A percentile compares a stretch with the other conserved stretches of the same genome.
Conservation (phyloP, 2,888 invertebrate genomes). For the Odiellus spinosus region DNA sequence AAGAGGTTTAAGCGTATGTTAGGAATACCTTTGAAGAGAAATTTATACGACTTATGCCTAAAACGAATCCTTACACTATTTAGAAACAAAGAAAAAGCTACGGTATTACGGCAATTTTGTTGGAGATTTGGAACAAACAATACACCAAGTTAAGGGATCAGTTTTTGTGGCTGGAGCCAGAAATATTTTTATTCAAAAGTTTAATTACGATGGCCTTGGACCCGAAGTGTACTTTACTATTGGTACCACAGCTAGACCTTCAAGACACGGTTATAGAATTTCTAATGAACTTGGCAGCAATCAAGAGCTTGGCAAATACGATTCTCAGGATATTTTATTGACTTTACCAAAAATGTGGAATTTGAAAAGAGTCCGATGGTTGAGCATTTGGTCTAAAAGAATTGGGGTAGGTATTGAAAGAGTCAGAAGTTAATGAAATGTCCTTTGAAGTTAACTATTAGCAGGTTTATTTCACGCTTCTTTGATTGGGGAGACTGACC, state of each 20-base stretch:
- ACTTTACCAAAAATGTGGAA: constrained; percentile 20
- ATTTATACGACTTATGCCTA: too few relatives aligned
- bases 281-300: constrained; percentile 58
- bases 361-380: constrained; percentile 20
- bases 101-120: constrained; percentile 14
- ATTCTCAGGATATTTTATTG: constrained; percentile 19
- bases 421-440: too few relatives aligned
- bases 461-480: too few relatives aligned
- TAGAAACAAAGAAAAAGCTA: too few relatives aligned
- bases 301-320: constrained; percentile 33
- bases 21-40: background rate
- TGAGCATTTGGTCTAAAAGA: constrained; percentile 22
- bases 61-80: too few relatives aligned
- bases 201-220: constrained; percentile 19
- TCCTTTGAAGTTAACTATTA: too few relatives aligned
- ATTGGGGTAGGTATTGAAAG: constrained; percentile 19
- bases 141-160: constrained; percentile 14
- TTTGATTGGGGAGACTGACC: too few relatives aligned
- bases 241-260: constrained; percentile 51
- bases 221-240: constrained; percentile 75
- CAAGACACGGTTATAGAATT: constrained; percentile 51
- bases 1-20: constrained; percentile 5
- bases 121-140: constrained; percentile 13
- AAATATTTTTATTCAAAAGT: constrained; percentile 14
- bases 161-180: constrained; percentile 16